A percentile compares a stretch with the other conserved stretches of the same genome.
These are phyloP conservation scores for Brachirus orientalis DNA, from an alignment of 2,113 vertebrate species.

Conservation along the genomic window DNA sequence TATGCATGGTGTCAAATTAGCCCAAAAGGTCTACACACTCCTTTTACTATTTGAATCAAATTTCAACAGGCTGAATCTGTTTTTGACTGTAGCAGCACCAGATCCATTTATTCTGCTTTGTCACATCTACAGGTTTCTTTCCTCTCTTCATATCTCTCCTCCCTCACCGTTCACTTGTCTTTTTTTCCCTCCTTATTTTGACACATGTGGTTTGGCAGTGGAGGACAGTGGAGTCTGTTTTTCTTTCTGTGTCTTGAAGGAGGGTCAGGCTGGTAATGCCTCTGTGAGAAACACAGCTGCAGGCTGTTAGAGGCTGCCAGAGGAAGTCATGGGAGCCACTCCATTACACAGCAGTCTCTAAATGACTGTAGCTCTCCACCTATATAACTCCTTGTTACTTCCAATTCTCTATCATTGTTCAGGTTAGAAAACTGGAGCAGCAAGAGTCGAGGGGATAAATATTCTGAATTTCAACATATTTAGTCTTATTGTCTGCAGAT, in stretches of 20 bases:
- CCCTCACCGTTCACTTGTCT: conserved; percentile 71
- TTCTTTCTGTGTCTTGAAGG: conserved; percentile 63
- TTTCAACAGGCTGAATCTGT: too few species aligned
- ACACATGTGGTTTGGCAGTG: conserved; percentile 74
- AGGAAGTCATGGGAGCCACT: conserved; percentile 71
- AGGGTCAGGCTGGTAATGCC: conserved; percentile 68
- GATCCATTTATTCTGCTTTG: conserved; percentile 44
- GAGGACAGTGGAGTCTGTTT: conserved; percentile 60
- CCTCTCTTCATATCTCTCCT: conserved; percentile 36
- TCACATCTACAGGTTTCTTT: conserved; percentile 37
- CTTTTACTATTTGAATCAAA: too few species aligned
- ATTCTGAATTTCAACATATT: too few species aligned
- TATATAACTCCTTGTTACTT: conserved; percentile 11
- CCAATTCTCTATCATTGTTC: conserved; percentile 41
- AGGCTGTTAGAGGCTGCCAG: conserved; percentile 65
- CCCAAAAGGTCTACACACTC: too few species aligned
- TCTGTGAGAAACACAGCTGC: conserved; percentile 78
- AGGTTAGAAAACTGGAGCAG: too few species aligned
- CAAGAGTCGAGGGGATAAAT: too few species aligned
- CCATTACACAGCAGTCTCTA: conserved; percentile 64
- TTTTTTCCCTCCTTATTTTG: conserved; percentile 68
- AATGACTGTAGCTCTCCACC: conserved; percentile 48
- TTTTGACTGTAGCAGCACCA: too few species aligned
- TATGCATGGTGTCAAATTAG: too few species aligned
- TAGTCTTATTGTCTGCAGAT: conserved; percentile 53